Base-by-base conservation (phyloP, 2,888 invertebrate genomes). In the Agrotis segetum region DNA sequence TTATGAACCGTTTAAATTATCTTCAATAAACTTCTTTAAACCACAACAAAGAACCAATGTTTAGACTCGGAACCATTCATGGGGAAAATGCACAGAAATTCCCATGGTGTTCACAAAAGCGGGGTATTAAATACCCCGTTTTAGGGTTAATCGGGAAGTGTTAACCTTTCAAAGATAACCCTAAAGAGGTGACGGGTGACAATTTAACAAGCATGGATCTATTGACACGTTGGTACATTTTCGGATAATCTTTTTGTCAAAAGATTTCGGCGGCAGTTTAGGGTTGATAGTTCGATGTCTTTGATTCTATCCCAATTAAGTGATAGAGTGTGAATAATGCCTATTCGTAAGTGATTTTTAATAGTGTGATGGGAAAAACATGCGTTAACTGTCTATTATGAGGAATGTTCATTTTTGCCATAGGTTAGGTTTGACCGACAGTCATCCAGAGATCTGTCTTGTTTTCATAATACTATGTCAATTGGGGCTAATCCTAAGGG, bases 41-140 rank as follows among this genome's bases (percentile, higher is more conserved):
- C 92, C 92, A 87, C 84, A 92, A 92, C 92, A 89, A 91, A 90
- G 88, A 83, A 87, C 86, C 87, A 88, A 90, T 94, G 93, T 95
- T 95, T 95, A 87, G 92, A 93, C 89, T 90, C 80, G 82, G 21
- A 85, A 58, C 89, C 86, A 93, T 94, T 95, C 85, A 94, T 88
- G 91, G 89, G 88, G 91, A 93, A 94, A 94, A 92, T 92, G 85
- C 90, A 88, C 77, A 84, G 86, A 91, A 88, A 91, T 95, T 96
- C 95, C 95, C 95, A 96, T 90, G 89, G 88, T 84, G 81, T 85
- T 78, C 83, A 79, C 79, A 82, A 77, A 84, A 86, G 81, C 87
- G 79, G 81, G 87, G 85, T 87, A 88, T 81, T 89, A 88, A 84
- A 87, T 85, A 86, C 88, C 89, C 87, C 69, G 65, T 89, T 84